phyloP scores from a whole-genome alignment of 92 coral and sea anemone genomes.

The Chrysogorgia sp. region DNA sequence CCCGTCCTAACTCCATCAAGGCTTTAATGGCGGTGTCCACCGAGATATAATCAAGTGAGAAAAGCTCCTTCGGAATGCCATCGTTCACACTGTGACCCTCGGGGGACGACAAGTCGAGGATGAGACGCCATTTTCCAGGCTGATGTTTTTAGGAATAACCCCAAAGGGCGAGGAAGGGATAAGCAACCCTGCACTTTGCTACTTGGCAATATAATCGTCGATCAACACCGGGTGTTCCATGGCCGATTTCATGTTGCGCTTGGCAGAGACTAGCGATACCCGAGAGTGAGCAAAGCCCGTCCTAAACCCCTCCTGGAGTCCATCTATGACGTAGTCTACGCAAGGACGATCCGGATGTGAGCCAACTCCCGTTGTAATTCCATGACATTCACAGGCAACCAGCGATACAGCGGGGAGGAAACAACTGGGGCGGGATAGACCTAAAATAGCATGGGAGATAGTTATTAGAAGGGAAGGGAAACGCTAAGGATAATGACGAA shows the following conservation, averaged over 20 bases:
- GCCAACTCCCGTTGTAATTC: background rate
- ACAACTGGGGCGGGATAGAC: too few species aligned
- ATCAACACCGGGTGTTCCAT: constrained; percentile 20
- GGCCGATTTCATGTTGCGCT: constrained; percentile 7
- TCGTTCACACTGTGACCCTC: too few species aligned
- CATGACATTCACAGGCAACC: background rate
- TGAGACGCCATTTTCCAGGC: constrained; percentile 43
- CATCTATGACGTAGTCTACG: constrained; percentile 12
- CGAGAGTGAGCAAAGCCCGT: background rate
- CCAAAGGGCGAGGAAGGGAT: constrained; percentile 41
- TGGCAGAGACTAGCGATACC: too few species aligned
- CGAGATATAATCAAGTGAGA: constrained; percentile 30
- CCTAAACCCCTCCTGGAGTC: background rate
- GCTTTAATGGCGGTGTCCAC: constrained; percentile 42
- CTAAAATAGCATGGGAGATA: too few species aligned
- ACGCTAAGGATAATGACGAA: too few species aligned
- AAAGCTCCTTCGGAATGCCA: constrained; percentile 8
- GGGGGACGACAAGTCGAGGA: constrained; percentile 30
- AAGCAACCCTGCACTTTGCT: constrained; percentile 27
- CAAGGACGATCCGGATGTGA: background rate
- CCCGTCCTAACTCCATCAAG: constrained; percentile 30
- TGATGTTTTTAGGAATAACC: constrained; percentile 49
- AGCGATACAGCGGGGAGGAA: constrained; percentile 2
- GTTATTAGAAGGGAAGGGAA: too few species aligned
- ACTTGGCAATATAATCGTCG: constrained; percentile 24